Evolutionary conservation across 1,140 invertebrate species (phyloP), one percentile per base, ranked within the genome.

Genomic region (Drosophila eugracilis): DNA sequence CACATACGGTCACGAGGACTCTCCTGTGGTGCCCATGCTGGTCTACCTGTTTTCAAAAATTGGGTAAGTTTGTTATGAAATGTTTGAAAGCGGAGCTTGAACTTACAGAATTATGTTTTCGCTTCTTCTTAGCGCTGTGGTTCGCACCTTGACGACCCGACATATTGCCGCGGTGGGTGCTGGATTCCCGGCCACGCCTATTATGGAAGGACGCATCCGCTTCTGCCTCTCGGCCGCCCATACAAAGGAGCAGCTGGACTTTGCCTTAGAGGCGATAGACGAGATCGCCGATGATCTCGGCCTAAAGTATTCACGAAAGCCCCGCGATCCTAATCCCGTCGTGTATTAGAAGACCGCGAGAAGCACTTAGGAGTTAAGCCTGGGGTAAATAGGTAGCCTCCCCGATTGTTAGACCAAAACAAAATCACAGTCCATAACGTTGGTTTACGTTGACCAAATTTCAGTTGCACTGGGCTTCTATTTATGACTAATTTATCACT

Each of bases 141-240:
- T 98, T 54, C 94, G 98, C 79, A 95, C 95, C 62, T 93, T 99
- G 81, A 95, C 96, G 49, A 94, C 94, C 62, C 92, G 95, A 58
- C 96, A 97, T 47, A 95, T 99, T 55, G 98, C 98, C 17, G 95
- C 95, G 9, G 98, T 99, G 4, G 98, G 98, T 57, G 99, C 99
- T 57, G 98, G 98, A 55, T 99, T 99, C 93, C 99, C 99, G 50
- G 99, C 99, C 26, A 99, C 98, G n/a, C 96, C 97, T 39, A 94
- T 99, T 52, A 96, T 97, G 93, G 95, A 97, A 92, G 97, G 97
- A 17, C 94, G 98, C 89, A 98, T 98, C 67, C 93, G 99, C 75
- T 99, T 99, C 92, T 99, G 99, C 91, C 92, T 99, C 34, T 99
- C 98, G 24, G 98, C 99, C 37, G 95, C 97, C 17, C 98, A 99